These are phyloP conservation scores for Rhingia rostrata DNA, from an alignment of 2,888 invertebrate genomes.

Conservation along the genomic window DNA sequence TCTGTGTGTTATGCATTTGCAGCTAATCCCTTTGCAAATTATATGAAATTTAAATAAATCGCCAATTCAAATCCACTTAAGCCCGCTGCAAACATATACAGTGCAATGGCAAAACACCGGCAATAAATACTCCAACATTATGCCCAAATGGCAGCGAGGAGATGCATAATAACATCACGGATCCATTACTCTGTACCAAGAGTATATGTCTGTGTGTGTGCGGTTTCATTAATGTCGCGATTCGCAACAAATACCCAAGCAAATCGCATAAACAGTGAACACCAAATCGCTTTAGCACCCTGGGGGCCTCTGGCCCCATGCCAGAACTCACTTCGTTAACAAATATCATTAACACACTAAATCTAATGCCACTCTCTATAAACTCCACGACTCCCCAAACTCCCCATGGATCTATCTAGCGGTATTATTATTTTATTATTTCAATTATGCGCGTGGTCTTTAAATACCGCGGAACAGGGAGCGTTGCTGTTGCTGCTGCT, in stretches of 20 bases:
- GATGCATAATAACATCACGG: slow-evolving; percentile 33
- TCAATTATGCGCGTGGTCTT: slow-evolving; percentile 74
- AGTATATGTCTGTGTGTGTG: slow-evolving; percentile 26
- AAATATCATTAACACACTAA: slow-evolving; percentile 75
- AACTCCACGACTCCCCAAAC: not conserved
- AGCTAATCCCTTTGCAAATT: slow-evolving; percentile 67
- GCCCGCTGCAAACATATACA: slow-evolving; percentile 17
- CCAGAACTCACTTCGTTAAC: slow-evolving; percentile 73
- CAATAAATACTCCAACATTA: slow-evolving; percentile 47
- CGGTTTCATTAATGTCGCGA: slow-evolving; percentile 71
- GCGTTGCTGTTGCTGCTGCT: slow-evolving; percentile 29
- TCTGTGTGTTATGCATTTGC: not conserved
- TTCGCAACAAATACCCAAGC: slow-evolving; percentile 36
- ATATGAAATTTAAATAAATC: slow-evolving; percentile 66
- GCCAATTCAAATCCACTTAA: slow-evolving; percentile 70
- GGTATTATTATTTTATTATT: slow-evolving; percentile 73
- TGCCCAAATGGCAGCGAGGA: slow-evolving; percentile 22
- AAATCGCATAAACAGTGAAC: slow-evolving; percentile 30
- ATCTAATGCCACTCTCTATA: slow-evolving; percentile 65
- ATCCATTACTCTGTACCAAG: slow-evolving; percentile 15
- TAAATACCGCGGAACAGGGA: slow-evolving; percentile 54
- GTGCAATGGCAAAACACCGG: slow-evolving; percentile 21
- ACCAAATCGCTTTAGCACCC: slow-evolving; percentile 33
- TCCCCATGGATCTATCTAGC: not conserved
- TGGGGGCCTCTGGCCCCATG: slow-evolving; percentile 68